Evolutionary conservation across 2,797 vertebrate genomes (phyloP).

Genomic region (Apogon talboti): DNA sequence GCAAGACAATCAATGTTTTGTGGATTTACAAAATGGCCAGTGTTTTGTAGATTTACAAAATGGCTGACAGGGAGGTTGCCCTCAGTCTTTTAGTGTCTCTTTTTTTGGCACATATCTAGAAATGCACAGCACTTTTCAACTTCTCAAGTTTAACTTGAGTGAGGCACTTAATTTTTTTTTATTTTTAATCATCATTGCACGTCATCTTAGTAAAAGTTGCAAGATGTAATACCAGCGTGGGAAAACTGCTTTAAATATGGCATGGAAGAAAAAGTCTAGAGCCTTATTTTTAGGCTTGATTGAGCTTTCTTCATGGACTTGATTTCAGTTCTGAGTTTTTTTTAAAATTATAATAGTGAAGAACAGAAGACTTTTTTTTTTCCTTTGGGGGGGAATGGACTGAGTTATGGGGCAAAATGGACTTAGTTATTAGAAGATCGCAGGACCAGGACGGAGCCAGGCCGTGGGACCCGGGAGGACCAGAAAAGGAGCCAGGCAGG

Average conservation of each 20-base stretch:
- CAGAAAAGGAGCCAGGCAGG: conserved; percentile 58
- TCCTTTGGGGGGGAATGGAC: background rate
- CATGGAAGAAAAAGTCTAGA: no score
- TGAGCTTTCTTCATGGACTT: background rate
- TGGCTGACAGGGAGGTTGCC: no score
- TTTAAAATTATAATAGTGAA: conserved; percentile 24
- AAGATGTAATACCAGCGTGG: no score
- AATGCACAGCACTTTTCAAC: background rate
- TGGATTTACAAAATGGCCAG: no score
- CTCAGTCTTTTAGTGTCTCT: background rate
- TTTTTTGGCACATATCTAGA: background rate
- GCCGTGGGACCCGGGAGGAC: conserved; percentile 49
- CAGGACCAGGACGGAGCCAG: conserved; percentile 52
- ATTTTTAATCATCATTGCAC: no score
- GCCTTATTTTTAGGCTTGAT: no score
- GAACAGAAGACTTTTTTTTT: conserved; percentile 46
- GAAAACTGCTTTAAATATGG: no score
- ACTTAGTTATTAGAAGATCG: conserved; percentile 75
- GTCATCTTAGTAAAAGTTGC: no score
- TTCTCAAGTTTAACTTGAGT: background rate
- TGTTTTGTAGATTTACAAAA: no score
- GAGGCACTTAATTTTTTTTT: background rate
- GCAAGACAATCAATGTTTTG: background rate
- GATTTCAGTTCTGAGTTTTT: background rate
- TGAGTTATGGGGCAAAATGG: conserved; percentile 45